phyloP scores from a whole-genome alignment of 2,888 invertebrate species.

The Megaustenia siamemsis region DNA sequence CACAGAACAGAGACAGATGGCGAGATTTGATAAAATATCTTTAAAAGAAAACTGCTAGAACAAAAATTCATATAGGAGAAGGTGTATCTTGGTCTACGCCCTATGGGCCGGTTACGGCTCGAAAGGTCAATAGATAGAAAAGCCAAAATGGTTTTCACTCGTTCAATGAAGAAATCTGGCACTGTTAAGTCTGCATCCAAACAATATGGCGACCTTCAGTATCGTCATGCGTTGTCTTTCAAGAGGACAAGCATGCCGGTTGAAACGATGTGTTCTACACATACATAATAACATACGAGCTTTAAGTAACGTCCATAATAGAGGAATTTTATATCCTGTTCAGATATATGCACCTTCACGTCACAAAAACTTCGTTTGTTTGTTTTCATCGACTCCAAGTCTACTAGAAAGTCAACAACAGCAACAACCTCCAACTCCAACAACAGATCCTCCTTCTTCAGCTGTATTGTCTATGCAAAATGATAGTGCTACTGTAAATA shows the following conservation, averaged over 20 bases:
- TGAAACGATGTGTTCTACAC: conserved; percentile 14
- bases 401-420: conserved; percentile 3
- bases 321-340: not conserved
- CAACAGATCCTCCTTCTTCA: not conserved
- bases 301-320: conserved; percentile 18
- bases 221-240: conserved; percentile 54
- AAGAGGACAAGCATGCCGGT: conserved; percentile 34
- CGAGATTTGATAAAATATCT: too few species aligned
- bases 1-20: too few species aligned
- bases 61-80: too few species aligned
- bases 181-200: conserved; percentile 16
- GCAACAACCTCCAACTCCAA: not conserved
- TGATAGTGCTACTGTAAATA: not conserved
- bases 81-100: too few species aligned
- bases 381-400: conserved; percentile 28
- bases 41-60: too few species aligned
- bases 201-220: conserved; percentile 56
- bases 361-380: conserved; percentile 13
- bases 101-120: too few species aligned
- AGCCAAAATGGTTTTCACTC: too few species aligned
- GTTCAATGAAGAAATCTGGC: conserved; percentile 18
- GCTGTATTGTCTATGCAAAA: not conserved
- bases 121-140: too few species aligned
- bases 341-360: not conserved
- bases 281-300: not conserved